Evolutionary conservation across 1,140 invertebrate species (phyloP).

Genomic region (Bombus pascuorum): DNA sequence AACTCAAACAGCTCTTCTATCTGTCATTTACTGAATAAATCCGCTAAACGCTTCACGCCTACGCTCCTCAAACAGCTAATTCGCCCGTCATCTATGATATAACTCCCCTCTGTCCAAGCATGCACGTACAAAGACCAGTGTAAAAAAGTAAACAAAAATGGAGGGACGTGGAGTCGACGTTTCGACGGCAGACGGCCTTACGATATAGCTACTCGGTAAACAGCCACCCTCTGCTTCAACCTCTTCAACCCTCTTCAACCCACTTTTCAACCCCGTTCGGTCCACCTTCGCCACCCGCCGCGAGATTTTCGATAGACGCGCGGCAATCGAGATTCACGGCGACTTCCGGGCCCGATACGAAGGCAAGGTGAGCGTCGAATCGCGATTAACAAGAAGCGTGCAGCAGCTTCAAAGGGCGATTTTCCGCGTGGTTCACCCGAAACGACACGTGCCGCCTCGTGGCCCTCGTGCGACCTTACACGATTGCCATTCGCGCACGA

Average conservation of each 20-base stretch:
- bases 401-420: constrained; percentile 71
- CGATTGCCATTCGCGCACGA: constrained; percentile 34
- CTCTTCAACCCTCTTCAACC: neutral
- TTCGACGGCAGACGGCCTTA: constrained; percentile 46
- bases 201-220: constrained; percentile 64
- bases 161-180: constrained; percentile 39
- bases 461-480: constrained; percentile 59
- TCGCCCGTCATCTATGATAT: neutral
- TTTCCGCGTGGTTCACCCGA: constrained; percentile 69
- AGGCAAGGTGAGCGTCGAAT: constrained; percentile 69
- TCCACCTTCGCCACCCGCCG: neutral
- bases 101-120: neutral
- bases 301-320: constrained; percentile 60
- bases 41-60: neutral
- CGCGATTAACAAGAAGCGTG: constrained; percentile 65
- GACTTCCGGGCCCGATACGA: constrained; percentile 54
- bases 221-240: constrained; percentile 28
- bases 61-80: neutral
- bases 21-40: neutral
- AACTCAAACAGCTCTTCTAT: neutral
- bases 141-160: constrained; percentile 37
- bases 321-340: constrained; percentile 45
- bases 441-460: constrained; percentile 62
- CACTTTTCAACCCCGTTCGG: too few relatives aligned
- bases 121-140: neutral